These are phyloP conservation scores for Pachyseris speciosa DNA, from an alignment of 64 coral and sea anemone genomes.

Conservation along the genomic window DNA sequence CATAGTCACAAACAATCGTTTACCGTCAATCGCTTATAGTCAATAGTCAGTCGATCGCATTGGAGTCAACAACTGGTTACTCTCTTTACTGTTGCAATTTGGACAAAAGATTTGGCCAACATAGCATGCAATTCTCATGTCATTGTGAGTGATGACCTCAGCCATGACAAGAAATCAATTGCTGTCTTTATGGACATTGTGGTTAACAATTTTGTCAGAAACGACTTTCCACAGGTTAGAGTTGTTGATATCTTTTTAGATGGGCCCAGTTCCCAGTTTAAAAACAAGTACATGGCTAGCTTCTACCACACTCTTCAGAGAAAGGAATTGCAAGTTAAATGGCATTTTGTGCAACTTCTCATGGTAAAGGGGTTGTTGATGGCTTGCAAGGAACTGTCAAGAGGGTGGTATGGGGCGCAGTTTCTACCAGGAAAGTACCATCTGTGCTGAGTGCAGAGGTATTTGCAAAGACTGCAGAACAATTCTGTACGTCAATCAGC, in stretches of 20 bases:
- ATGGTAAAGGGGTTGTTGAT: slow-evolving; percentile 64
- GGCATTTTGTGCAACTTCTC: slow-evolving; percentile 61
- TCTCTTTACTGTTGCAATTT: too few relatives aligned
- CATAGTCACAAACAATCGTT: too few relatives aligned
- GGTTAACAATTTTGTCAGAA: slow-evolving; percentile 30
- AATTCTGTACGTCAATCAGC: neutral
- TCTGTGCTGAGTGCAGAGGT: neutral
- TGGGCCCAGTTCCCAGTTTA: slow-evolving; percentile 67
- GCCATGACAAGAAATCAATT: too few relatives aligned
- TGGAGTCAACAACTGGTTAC: too few relatives aligned
- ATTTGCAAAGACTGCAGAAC: slow-evolving; percentile 9
- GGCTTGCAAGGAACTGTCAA: slow-evolving; percentile 45
- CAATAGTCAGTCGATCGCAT: too few relatives aligned
- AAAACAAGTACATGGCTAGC: slow-evolving; percentile 42
- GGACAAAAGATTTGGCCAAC: too few relatives aligned
- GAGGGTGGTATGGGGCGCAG: slow-evolving; percentile 34
- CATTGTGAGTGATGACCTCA: too few relatives aligned
- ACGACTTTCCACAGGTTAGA: neutral
- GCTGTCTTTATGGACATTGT: slow-evolving; percentile 12
- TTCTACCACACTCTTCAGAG: neutral
- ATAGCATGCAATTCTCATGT: too few relatives aligned
- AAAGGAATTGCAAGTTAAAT: neutral
- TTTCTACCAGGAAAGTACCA: slow-evolving; percentile 1
- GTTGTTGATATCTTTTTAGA: slow-evolving; percentile 56
- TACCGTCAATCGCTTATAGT: too few relatives aligned